These are phyloP conservation scores for Homarus gammarus DNA, from an alignment of 2,888 invertebrate species.

Conservation along the genomic window DNA sequence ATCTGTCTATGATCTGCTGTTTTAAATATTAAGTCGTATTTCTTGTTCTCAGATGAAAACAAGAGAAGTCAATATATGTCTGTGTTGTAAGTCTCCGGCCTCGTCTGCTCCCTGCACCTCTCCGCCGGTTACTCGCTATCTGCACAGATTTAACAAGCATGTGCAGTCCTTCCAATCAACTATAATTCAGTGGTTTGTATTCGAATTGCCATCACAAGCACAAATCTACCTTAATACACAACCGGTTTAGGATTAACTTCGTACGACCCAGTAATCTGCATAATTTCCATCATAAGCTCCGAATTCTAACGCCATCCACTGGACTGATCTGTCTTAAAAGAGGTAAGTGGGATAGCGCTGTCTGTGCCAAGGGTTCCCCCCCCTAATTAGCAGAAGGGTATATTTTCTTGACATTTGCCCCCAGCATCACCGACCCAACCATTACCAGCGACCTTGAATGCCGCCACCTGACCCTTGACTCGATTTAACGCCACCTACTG, in stretches of 20 bases:
- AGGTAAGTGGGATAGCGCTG: slow-evolving; percentile 22
- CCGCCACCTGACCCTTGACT: slow-evolving; percentile 39
- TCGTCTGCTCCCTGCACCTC: too few relatives aligned
- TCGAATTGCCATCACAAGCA: slow-evolving; percentile 23
- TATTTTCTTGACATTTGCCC: slow-evolving; percentile 68
- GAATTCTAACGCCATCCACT: slow-evolving; percentile 21
- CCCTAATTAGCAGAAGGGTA: slow-evolving; percentile 56
- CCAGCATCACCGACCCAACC: slow-evolving; percentile 45
- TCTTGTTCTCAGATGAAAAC: too few relatives aligned
- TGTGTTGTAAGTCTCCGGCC: too few relatives aligned
- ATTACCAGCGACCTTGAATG: slow-evolving; percentile 52
- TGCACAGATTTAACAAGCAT: slow-evolving; percentile 50
- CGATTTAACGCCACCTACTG: slow-evolving; percentile 9
- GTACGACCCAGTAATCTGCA: slow-evolving; percentile 38
- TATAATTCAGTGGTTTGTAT: slow-evolving; percentile 48
- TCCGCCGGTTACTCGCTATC: not conserved
- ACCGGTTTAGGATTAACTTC: slow-evolving; percentile 10
- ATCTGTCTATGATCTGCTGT: too few relatives aligned
- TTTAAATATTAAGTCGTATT: too few relatives aligned
- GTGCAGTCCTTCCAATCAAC: slow-evolving; percentile 20
- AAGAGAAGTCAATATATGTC: too few relatives aligned
- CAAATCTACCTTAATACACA: slow-evolving; percentile 44
- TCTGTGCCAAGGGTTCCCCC: slow-evolving; percentile 12
- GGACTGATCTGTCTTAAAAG: slow-evolving; percentile 23
- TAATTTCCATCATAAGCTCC: slow-evolving; percentile 17